Evolutionary conservation across 2,888 invertebrate species (phyloP).

Genomic region (Ophioninae sp.): DNA sequence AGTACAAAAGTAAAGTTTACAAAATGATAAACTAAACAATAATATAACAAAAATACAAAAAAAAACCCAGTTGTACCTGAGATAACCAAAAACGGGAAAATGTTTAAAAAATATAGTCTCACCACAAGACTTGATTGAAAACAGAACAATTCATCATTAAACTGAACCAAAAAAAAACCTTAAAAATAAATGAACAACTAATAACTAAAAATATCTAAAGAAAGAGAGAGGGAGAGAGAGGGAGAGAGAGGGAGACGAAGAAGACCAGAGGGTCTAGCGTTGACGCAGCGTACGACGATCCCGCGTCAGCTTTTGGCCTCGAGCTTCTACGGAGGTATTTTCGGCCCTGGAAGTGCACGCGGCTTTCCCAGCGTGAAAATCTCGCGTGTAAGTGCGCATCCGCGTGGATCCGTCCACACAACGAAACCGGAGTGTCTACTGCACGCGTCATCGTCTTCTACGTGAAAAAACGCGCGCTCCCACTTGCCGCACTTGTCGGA

Average conservation of each 20-base stretch:
- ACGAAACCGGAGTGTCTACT: constrained; percentile 21
- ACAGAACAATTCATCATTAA: no score
- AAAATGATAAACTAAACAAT: no score
- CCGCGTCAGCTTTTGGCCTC: constrained; percentile 57
- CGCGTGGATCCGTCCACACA: background rate
- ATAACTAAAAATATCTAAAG: no score
- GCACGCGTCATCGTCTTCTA: constrained; percentile 35
- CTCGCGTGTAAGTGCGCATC: constrained; percentile 1
- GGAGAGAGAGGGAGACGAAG: constrained; percentile 1
- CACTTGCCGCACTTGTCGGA: constrained; percentile 34
- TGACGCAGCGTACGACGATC: constrained; percentile 58
- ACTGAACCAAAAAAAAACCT: no score
- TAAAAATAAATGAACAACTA: no score
- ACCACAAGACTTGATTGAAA: no score
- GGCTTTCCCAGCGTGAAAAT: constrained; percentile 55
- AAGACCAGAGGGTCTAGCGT: constrained; percentile 18
- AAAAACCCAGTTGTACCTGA: no score
- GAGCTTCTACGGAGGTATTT: constrained; percentile 60
- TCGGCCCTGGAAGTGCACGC: constrained; percentile 58
- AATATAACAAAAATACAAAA: no score
- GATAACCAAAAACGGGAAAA: no score
- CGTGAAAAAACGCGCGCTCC: constrained; percentile 25
- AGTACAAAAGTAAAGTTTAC: no score
- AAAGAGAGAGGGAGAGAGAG: constrained; percentile 9
- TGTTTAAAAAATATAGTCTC: no score